Base-by-base conservation (phyloP, 2,113 vertebrate genomes). In the Sander vitreus region DNA sequence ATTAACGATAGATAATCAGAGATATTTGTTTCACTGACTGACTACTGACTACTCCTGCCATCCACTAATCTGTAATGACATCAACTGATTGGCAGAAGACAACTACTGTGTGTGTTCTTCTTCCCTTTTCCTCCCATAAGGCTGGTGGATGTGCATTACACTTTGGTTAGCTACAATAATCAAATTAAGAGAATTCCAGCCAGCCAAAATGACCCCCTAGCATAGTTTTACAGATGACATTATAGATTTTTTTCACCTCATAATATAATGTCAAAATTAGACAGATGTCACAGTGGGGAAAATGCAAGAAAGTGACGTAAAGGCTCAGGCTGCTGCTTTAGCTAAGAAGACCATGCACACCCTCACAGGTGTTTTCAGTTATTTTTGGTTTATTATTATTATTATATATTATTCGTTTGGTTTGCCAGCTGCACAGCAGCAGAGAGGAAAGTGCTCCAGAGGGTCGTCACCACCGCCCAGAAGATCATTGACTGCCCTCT, bases 351-450 rank as follows among this genome's bases (percentile, higher is more conserved):
- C 48, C n/a, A 58, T n/a, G 21, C n/a, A 60, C 55, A 43, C 19
- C 16, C 15, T 39, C 19, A 78, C 58, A 71, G 23, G 58, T 54
- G 23, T 54, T 79, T 64, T 47, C 48, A 54, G 33, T 54, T 57
- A 65, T 47, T 66, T 72, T n/a, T n/a, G n/a, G n/a, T n/a, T n/a
- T n/a, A n/a, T n/a, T n/a, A n/a, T n/a, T n/a, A n/a, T n/a, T n/a
- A n/a, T n/a, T n/a, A n/a, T n/a, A n/a, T n/a, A n/a, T n/a, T n/a
- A n/a, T n/a, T 67, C 30, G 8, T 36, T 8, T 36, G 36, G 33
- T 36, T 36, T 36, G 33, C 33, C 33, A 36, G 33, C 33, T 36
- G 5, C 33, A 6, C 0, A 0, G 33, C 33, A 36, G 33, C 33
- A 36, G 33, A 36, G 33, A 36, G 33, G 33, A 36, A 6, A 6